Base-by-base conservation (phyloP, 2,113 vertebrate genomes). In the Macquaria ambigua region DNA sequence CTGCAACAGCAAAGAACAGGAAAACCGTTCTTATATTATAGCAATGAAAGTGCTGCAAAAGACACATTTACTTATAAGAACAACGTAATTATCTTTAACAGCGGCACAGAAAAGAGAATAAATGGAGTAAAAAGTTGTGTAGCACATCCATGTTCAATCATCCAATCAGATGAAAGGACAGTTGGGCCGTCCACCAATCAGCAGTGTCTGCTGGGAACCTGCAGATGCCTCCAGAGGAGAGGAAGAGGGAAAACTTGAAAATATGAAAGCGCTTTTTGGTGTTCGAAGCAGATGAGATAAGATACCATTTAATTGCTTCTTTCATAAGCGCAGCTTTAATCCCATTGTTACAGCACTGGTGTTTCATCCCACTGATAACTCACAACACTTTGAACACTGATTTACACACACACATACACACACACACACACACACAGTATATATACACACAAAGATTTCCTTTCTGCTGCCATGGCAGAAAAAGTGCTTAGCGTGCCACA, bases 331-430 rank as follows among this genome's bases (percentile, higher is more conserved):
- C 53, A 67, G 88, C 92, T 92, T 92, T 93, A 94, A 93, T 94
- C 92, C 91, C 63, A 89, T 93, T 92, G 93, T 94, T 91, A 88
- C 81, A 79, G 88, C 77, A 18, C 69, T 80, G 87, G 84, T 75
- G 90, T 91, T 93, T 92, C 90, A 92, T 92, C 92, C 90, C 46
- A 72, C 92, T 89, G 90, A 95, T 95, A 94, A 95, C 88, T 81
- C 87, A 69, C 74, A 77, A 90, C 90, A 92, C 91, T 92, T 93
- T 93, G 87, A 92, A 93, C 87, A 52, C 87, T 84, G 87, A 91
- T 88, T 90, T 85, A 86, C 90, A 92, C 89, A 85, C 87, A 86
- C 84, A 84, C 41, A 73, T 6, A 81, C 58, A 68, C 73, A 84
- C 79, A 76, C 67, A 84, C 79, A 76, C 67, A 79, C 41, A 74